Percentiles rank a stretch among this genome's conserved stretches.
Evolutionary conservation across 2,888 invertebrate species (phyloP).

Genomic region (Auanema sp.): DNA sequence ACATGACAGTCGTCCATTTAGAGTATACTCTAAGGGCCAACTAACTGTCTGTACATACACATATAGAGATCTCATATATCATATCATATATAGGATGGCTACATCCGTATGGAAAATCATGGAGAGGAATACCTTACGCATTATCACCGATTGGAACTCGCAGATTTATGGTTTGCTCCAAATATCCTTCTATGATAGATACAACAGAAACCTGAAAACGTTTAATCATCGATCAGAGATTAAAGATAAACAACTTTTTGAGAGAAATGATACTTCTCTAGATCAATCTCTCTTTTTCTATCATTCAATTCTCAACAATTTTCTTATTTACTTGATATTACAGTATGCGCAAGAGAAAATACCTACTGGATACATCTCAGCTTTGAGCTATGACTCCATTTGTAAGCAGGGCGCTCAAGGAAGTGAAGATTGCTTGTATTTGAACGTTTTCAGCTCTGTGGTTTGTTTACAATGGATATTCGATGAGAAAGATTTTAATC

Average conservation of each 20-base stretch:
- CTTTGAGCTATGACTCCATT: constrained; percentile 23
- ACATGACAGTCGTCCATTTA: too few species aligned
- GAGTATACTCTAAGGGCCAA: too few species aligned
- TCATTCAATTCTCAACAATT: not conserved
- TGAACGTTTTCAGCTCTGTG: constrained; percentile 32
- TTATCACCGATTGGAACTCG: constrained; percentile 24
- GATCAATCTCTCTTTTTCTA: too few species aligned
- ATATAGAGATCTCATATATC: not conserved
- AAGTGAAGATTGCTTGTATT: constrained; percentile 32
- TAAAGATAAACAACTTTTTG: constrained; percentile 4
- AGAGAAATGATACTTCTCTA: not conserved
- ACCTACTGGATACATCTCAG: constrained; percentile 25
- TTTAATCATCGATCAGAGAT: not conserved
- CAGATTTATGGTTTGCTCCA: constrained; percentile 18
- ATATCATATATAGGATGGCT: constrained; percentile 21
- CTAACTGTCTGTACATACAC: too few species aligned
- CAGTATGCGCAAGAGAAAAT: constrained; percentile 23
- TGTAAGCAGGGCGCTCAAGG: constrained; percentile 27
- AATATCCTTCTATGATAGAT: not conserved
- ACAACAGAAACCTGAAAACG: not conserved
- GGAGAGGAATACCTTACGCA: constrained; percentile 37
- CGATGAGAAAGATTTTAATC: constrained; percentile 5
- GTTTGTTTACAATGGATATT: constrained; percentile 15
- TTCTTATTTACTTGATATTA: not conserved
- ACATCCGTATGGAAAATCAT: constrained; percentile 31